Conservation (phyloP, 2,888 invertebrate genomes). For the Eurytoma californica region DNA sequence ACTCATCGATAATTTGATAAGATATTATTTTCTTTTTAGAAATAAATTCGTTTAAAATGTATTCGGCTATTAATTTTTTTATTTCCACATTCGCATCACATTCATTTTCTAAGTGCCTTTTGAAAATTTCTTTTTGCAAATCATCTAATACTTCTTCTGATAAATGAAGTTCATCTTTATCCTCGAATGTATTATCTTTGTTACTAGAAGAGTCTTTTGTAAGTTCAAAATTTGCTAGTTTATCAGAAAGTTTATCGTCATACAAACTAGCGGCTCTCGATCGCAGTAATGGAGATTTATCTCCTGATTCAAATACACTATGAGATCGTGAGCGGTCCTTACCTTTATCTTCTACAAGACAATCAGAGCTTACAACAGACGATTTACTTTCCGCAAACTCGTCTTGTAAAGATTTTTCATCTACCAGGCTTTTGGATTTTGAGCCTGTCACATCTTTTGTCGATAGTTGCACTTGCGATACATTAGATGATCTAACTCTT, state of each 20-base stretch:
- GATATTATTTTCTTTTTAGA: conserved; percentile 60
- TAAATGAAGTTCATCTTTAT: conserved; percentile 34
- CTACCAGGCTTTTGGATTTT: conserved; percentile 22
- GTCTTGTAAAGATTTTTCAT: conserved; percentile 22
- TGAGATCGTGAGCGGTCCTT: conserved; percentile 68
- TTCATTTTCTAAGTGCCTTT: conserved; percentile 29
- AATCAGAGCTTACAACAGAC: conserved; percentile 55
- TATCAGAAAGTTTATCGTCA: conserved; percentile 66
- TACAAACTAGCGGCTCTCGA: conserved; percentile 69
- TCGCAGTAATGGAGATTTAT: conserved; percentile 64
- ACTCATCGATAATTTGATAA: conserved; percentile 58
- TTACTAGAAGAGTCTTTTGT: conserved; percentile 22
- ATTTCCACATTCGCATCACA: conserved; percentile 53
- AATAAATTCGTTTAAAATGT: conserved; percentile 61
- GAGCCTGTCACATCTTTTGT: conserved; percentile 50
- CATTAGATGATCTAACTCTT: conserved; percentile 60
- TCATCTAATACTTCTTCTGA: conserved; percentile 35
- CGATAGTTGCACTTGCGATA: conserved; percentile 57
- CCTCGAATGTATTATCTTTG: conserved; percentile 33
- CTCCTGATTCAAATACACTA: conserved; percentile 66
- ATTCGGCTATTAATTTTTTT: conserved; percentile 57
- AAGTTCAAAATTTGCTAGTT: conserved; percentile 35
- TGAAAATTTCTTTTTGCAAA: conserved; percentile 25
- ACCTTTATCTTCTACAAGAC: conserved; percentile 58
- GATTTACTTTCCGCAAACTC: conserved; percentile 39